phyloP scores from a whole-genome alignment of 1,140 invertebrate species.

The Odontomachus brunneus region DNA sequence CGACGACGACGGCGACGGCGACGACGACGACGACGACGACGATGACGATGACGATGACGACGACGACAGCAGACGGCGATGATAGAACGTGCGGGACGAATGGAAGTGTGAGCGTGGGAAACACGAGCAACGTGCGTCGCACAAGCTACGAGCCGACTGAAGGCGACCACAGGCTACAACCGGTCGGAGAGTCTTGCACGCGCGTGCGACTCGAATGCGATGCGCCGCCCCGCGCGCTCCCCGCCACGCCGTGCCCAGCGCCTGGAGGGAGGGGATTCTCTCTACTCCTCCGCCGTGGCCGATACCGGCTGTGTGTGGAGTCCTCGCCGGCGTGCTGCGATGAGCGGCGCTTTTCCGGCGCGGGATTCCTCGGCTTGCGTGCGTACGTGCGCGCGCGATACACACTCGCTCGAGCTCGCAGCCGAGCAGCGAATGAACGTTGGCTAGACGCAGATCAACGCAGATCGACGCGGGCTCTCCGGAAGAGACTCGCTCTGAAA shows the following conservation, averaged over 20 bases:
- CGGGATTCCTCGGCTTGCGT: slow-evolving; percentile 24
- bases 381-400: slow-evolving; percentile 13
- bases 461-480: background rate
- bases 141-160: slow-evolving; percentile 49
- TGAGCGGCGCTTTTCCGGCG: slow-evolving; percentile 10
- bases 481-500: slow-evolving; percentile 34
- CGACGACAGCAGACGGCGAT: background rate
- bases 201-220: slow-evolving; percentile 71
- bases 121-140: slow-evolving; percentile 27
- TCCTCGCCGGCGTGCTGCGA: slow-evolving; percentile 52
- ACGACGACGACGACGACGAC: background rate
- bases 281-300: slow-evolving; percentile 55
- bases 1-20: background rate
- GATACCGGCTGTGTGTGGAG: slow-evolving; percentile 59
- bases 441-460: background rate
- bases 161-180: slow-evolving; percentile 34
- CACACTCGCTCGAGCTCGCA: background rate
- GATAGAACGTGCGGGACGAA: too few relatives aligned
- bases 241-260: background rate
- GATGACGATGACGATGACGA: background rate
- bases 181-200: slow-evolving; percentile 66
- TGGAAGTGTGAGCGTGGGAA: slow-evolving; percentile 16
- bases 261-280: too few relatives aligned
- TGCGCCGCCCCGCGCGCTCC: slow-evolving; percentile 49
- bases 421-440: background rate